Evolutionary conservation across 2,113 vertebrate species (phyloP), one percentile per base, ranked within the genome.

Genomic region (Campylorhamphus procurvoides): DNA sequence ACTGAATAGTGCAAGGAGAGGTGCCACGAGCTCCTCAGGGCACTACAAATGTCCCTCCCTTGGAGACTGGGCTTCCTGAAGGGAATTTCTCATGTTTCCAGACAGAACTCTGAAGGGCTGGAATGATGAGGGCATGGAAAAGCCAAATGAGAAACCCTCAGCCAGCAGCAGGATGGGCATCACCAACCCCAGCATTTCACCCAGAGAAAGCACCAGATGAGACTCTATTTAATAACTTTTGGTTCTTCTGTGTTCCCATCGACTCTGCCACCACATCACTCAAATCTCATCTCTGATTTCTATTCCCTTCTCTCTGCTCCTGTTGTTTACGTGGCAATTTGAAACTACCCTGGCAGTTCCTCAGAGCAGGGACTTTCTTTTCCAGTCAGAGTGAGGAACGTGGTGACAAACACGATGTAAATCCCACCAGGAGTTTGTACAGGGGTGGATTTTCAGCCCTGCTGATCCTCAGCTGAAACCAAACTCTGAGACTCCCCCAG

Each of bases 381-480:
- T 56, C 40, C 59, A 33, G 7, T 2, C 40, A 16, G 2, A 24
- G 17, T 15, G 18, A 75, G 50, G 14, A 66, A 24, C 3, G 0
- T 10, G 1, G 2, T 53, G 53, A 59, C 28, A 49, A 22, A 63
- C 24, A 42, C 0, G 0, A 81, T 33, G 47, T 44, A 42, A 90
- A 83, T 67, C 42, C 39, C 79, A 77, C 3, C 67, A 58, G 71
- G n/a, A 58, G 15, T 58, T 29, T 62, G 50, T 40, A 33, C 4
- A 3, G 5, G 39, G 25, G 25, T 91, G 69, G 27, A 31, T 72
- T 67, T 66, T 67, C 62, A 92, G 75, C 31, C 1, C 1, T 8
- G 27, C 60, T 64, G 50, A 35, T 0, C 1, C 31, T 8, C 9
- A 1, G 3, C 50, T 23, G 75, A 29, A 39, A 18, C 2, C 7